Evolutionary conservation across 1,140 invertebrate genomes (phyloP).

Genomic region (Drosophila ironensis): DNA sequence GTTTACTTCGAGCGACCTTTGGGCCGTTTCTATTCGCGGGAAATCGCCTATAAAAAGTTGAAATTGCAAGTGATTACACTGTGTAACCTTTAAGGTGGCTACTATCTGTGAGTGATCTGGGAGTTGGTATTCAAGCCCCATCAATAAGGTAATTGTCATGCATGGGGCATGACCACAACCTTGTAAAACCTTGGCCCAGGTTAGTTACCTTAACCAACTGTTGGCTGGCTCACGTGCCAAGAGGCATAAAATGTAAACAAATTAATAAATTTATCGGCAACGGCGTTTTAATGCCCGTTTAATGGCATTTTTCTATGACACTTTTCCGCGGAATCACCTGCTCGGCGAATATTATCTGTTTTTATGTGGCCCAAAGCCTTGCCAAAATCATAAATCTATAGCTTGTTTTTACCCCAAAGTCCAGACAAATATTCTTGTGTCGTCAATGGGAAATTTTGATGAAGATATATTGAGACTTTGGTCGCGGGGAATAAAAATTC

Average conservation of each 20-base stretch:
- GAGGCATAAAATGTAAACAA: constrained; percentile 41
- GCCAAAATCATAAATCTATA: constrained; percentile 50
- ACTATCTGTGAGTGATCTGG: background rate
- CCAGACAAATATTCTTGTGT: constrained; percentile 5
- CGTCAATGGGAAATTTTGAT: constrained; percentile 29
- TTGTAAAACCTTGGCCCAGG: constrained; percentile 37
- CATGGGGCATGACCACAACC: background rate
- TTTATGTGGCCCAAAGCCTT: constrained; percentile 26
- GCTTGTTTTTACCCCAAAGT: constrained; percentile 25
- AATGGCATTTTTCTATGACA: constrained; percentile 32
- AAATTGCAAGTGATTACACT: background rate
- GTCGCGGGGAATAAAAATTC: constrained; percentile 2
- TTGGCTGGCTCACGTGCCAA: constrained; percentile 40
- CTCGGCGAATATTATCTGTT: constrained; percentile 23
- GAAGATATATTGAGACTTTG: constrained; percentile 14
- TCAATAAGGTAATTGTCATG: constrained; percentile 7
- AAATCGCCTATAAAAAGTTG: background rate
- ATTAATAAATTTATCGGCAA: constrained; percentile 34
- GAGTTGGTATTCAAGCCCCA: constrained; percentile 4
- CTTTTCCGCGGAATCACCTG: constrained; percentile 20
- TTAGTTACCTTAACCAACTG: constrained; percentile 45
- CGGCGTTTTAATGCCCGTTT: constrained; percentile 29
- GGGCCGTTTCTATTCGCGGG: background rate
- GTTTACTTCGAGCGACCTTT: constrained; percentile 3
- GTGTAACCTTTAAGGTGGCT: background rate